Conservation (phyloP, 2,797 vertebrate species). For the Acomys russatus region DNA sequence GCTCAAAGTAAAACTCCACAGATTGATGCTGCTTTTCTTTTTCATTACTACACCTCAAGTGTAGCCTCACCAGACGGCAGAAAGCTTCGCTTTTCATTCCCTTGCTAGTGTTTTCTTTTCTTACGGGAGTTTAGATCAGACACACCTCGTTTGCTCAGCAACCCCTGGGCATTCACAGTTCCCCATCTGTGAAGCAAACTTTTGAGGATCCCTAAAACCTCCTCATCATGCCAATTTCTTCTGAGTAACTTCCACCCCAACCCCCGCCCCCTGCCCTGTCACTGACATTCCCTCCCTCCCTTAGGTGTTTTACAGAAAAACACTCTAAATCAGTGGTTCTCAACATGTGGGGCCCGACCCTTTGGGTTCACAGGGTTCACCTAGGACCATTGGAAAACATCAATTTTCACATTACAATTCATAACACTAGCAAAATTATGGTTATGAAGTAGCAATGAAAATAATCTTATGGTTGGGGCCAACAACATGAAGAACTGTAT, state of each 20-base stretch:
- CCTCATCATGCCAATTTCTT: not conserved
- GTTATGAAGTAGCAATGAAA: not conserved
- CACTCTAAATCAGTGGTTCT: not conserved
- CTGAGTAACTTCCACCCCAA: not conserved
- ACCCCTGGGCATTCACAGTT: not conserved
- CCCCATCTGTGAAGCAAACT: not conserved
- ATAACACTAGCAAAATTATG: not conserved
- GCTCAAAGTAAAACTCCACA: not conserved
- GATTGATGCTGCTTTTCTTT: not conserved
- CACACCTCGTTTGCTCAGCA: not conserved
- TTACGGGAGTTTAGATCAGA: not conserved
- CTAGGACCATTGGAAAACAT: not conserved
- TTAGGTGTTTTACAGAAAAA: not conserved
- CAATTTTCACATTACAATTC: not conserved
- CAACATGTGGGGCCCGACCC: not conserved
- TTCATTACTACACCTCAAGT: not conserved
- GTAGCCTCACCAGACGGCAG: accelerated
- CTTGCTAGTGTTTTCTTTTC: not conserved
- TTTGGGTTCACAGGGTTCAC: not conserved
- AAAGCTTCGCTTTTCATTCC: accelerated
- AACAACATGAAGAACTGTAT: not conserved
- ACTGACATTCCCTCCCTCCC: not conserved
- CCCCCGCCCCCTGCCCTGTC: too few relatives aligned
- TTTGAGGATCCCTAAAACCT: not conserved
- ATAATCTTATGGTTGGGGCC: not conserved